phyloP scores from a whole-genome alignment of 1,140 invertebrate genomes.

The Hypothenemus hampei region DNA sequence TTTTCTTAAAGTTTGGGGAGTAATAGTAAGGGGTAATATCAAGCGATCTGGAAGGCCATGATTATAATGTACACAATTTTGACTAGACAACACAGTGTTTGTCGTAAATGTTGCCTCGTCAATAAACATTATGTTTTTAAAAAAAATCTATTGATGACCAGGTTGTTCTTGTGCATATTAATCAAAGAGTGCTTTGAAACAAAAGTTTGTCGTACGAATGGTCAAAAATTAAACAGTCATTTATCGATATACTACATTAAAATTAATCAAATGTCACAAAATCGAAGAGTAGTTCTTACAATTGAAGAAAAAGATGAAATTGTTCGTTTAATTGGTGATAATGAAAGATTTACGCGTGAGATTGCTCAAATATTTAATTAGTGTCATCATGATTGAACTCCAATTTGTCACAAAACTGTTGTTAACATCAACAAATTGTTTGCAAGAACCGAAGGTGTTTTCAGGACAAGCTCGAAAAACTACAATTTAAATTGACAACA shows the following conservation, averaged over 20 bases:
- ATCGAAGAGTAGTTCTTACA: slow-evolving; percentile 2
- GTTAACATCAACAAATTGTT: not conserved
- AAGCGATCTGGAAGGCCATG: not conserved
- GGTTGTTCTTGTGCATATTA: not conserved
- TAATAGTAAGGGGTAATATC: not conserved
- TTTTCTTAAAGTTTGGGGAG: not conserved
- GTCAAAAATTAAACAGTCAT: too few species aligned
- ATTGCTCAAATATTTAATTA: not conserved
- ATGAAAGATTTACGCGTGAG: slow-evolving; percentile 1
- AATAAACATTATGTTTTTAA: not conserved
- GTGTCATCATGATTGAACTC: not conserved
- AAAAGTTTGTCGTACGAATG: not conserved
- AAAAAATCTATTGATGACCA: not conserved
- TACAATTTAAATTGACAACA: not conserved
- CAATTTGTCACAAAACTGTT: slow-evolving; percentile 2
- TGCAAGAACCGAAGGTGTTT: not conserved
- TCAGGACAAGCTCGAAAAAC: not conserved
- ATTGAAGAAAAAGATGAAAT: slow-evolving; percentile 2
- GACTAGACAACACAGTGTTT: not conserved
- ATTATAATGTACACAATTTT: not conserved
- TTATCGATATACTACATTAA: not conserved
- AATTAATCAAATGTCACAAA: not conserved
- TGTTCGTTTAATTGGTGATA: not conserved
- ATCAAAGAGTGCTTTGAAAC: not conserved
- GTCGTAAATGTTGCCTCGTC: not conserved